Percentiles rank a stretch among this genome's conserved stretches.
Conservation (phyloP, 37 sponge, comb jelly and placozoan genomes). For the Spongilla lacustris region DNA sequence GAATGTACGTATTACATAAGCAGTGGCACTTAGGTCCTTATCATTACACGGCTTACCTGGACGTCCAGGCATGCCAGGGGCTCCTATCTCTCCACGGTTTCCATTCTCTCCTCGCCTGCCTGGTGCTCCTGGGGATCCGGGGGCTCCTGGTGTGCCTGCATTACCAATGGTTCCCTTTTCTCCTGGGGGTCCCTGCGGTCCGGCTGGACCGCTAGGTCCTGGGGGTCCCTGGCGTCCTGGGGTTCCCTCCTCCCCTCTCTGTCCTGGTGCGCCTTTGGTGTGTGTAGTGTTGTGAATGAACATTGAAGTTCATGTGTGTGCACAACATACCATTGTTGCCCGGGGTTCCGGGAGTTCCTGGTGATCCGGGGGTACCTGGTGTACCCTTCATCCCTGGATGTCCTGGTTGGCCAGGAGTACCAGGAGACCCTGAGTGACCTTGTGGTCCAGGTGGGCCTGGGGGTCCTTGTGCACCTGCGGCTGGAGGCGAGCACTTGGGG, state of each 20-base stretch:
- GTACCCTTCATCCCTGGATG: conserved; percentile 4
- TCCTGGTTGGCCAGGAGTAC: not conserved
- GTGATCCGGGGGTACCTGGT: conserved; percentile 7
- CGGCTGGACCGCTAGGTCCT: conserved; percentile 7
- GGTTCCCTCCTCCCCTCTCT: not conserved
- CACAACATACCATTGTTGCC: not conserved
- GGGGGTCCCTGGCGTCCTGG: not conserved
- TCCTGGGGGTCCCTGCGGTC: conserved; percentile 16
- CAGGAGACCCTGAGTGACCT: not conserved
- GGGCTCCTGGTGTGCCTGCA: too few species aligned
- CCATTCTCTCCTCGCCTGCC: conserved; percentile 9
- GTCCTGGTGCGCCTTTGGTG: not conserved
- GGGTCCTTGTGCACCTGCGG: not conserved
- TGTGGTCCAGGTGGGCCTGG: not conserved
- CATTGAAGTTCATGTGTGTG: not conserved
- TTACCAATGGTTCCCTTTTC: conserved; percentile 9
- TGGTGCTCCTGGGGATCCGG: too few species aligned
- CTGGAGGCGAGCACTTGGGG: not conserved
- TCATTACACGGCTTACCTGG: too few species aligned
- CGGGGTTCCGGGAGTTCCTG: not conserved
- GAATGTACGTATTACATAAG: too few species aligned
- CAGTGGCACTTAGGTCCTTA: too few species aligned
- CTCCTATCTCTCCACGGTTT: not conserved
- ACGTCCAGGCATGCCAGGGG: not conserved
- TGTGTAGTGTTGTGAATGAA: not conserved